Evolutionary conservation across 92 coral and sea anemone genomes (phyloP), one percentile per base, ranked within the genome.

Genomic region (Siderastrea siderea): DNA sequence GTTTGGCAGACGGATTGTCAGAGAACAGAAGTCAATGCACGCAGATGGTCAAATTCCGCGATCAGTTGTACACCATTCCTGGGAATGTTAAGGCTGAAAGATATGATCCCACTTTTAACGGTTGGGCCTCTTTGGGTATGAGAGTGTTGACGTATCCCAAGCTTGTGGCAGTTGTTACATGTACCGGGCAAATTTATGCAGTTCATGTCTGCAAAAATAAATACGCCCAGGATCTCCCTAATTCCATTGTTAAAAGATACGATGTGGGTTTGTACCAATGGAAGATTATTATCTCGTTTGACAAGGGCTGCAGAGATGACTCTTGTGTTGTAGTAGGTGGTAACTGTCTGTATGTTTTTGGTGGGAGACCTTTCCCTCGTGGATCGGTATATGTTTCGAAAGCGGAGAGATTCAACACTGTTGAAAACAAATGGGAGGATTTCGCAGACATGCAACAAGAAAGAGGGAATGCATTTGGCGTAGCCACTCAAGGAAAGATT

Each of bases 321-420:
- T 26, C 38, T 26, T 26, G 38, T 26, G 38, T 26, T 26, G 38
- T 26, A 26, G 71, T 71, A 15, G 49, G 43, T 78, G 83, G 58
- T 55, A 59, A 62, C 17, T 47, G 48, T 60, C 53, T 78, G 14
- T 78, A 78, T 78, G 71, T 78, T 44, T 46, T 74, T 74, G 79
- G 79, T 74, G 79, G 79, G 38, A 26, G 38, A 26, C 38, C 38
- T 26, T 26, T 26, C 38, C 38, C 38, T 26, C 38, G 38, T 26
- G 38, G 38, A 26, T 26, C 38, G 3, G n/a, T 2, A 68, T 68
- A 26, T 7, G 8, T 10, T 45, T 48, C 13, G 11, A 70, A 70
- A 70, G 53, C 75, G 52, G 64, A 17, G 17, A 53, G 66, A 59
- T 75, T 50, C 43, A 60, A 49, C 47, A 16, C 5, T 17, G 75